Conservation (phyloP, 2,888 invertebrate genomes). For the Eustalomyia histrio region DNA sequence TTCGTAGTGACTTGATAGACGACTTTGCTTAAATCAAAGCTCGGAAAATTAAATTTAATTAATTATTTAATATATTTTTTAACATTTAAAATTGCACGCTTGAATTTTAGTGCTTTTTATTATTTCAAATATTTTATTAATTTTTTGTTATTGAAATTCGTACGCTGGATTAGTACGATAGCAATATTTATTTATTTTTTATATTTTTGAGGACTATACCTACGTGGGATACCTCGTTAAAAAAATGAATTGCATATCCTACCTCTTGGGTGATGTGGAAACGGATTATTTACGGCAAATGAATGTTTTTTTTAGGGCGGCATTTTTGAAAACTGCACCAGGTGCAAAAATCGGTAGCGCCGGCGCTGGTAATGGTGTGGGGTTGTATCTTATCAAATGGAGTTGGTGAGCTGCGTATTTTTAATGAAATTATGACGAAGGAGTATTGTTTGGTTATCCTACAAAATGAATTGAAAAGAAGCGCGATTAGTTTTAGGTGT, state of each 20-base stretch:
- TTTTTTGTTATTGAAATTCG: slow-evolving; percentile 20
- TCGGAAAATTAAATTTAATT: slow-evolving; percentile 22
- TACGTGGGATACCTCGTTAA: slow-evolving; percentile 18
- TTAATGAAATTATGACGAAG: too few relatives aligned
- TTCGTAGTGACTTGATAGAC: too few relatives aligned
- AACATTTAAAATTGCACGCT: slow-evolving; percentile 20
- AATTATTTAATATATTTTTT: slow-evolving; percentile 18
- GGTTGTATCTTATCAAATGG: too few relatives aligned
- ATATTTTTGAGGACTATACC: slow-evolving; percentile 16
- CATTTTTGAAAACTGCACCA: slow-evolving; percentile 14
- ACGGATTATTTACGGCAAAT: slow-evolving; percentile 18
- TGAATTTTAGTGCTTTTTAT: too few relatives aligned
- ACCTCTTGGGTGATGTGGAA: slow-evolving; percentile 16
- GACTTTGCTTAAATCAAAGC: too few relatives aligned
- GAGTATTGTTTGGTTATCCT: too few relatives aligned
- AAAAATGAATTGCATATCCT: slow-evolving; percentile 16
- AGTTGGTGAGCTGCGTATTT: too few relatives aligned
- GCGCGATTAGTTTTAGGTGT: too few relatives aligned
- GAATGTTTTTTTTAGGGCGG: slow-evolving; percentile 14
- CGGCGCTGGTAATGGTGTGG: too few relatives aligned
- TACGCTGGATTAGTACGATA: slow-evolving; percentile 18
- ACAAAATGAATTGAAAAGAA: too few relatives aligned
- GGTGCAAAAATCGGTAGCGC: slow-evolving; percentile 20
- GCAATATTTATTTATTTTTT: slow-evolving; percentile 20
- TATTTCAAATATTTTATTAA: slow-evolving; percentile 20